Percentiles rank a stretch among this genome's conserved stretches.
These are phyloP conservation scores for Staurois parvus DNA, from an alignment of 2,797 vertebrate genomes.

Conservation along the genomic window DNA sequence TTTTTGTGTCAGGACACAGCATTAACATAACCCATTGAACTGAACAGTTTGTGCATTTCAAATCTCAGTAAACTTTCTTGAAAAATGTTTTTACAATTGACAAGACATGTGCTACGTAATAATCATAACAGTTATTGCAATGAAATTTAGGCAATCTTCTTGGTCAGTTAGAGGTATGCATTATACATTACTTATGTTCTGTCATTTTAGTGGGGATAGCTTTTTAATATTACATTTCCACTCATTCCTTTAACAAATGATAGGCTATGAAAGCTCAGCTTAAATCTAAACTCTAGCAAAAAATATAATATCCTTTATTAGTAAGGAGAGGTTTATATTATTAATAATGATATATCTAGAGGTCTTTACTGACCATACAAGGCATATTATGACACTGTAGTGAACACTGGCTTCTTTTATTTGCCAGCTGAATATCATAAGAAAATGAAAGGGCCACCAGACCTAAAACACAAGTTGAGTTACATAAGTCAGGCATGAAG, in stretches of 20 bases:
- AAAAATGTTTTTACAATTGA: constrained; percentile 7
- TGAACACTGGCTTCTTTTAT: not conserved
- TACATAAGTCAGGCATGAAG: not conserved
- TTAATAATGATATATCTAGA: constrained; percentile 59
- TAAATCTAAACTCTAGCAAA: constrained; percentile 60
- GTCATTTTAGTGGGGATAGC: constrained; percentile 17
- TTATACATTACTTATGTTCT: constrained; percentile 41
- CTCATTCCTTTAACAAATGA: constrained; percentile 52
- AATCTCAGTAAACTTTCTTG: constrained; percentile 4
- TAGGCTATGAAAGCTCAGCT: constrained; percentile 49
- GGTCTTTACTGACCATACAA: constrained; percentile 36
- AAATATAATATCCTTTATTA: constrained; percentile 61
- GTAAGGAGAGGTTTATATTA: constrained; percentile 55
- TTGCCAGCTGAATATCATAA: not conserved
- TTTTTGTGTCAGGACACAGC: not conserved
- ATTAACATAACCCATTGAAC: constrained; percentile 16
- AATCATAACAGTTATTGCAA: constrained; percentile 8
- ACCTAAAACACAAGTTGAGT: not conserved
- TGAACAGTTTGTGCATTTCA: constrained; percentile 13
- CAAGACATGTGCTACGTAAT: constrained; percentile 2
- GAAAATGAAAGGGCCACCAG: not conserved
- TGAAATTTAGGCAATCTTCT: constrained; percentile 45
- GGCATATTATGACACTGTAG: not conserved
- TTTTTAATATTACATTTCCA: constrained; percentile 31
- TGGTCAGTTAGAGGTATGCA: constrained; percentile 45